Conservation (phyloP, 2,113 vertebrate genomes). For the Synchiropus splendidus region DNA sequence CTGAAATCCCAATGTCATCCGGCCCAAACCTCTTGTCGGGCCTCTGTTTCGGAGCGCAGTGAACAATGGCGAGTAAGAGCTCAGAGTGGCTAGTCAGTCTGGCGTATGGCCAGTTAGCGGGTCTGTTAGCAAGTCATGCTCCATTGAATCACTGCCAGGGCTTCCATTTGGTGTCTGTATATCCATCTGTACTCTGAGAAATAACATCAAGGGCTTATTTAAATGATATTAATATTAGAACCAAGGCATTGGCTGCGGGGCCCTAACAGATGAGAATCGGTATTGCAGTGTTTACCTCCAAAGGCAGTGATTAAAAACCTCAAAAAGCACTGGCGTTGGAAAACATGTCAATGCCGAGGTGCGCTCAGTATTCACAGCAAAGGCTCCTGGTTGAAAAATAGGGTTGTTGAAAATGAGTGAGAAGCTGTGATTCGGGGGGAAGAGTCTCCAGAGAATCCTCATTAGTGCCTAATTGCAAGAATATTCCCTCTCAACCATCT, state of each 20-base stretch:
- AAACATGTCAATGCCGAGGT: conserved; percentile 1
- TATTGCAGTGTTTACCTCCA: conserved; percentile 13
- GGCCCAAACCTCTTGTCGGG: conserved; percentile 5
- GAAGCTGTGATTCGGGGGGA: conserved; percentile 3
- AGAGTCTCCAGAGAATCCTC: conserved; percentile 6
- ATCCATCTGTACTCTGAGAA: conserved; percentile 24
- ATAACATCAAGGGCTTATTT: conserved; percentile 22
- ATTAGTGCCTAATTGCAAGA: conserved; percentile 1
- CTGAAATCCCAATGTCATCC: conserved; percentile 1
- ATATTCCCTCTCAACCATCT: conserved; percentile 4
- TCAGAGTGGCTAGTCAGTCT: conserved; percentile 19
- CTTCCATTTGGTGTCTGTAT: conserved; percentile 35
- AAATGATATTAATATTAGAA: conserved; percentile 17
- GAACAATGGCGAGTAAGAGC: conserved; percentile 20
- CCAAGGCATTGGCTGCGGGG: conserved; percentile 1
- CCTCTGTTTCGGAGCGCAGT: conserved; percentile 10
- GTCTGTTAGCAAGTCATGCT: conserved; percentile 16
- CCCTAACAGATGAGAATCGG: conserved; percentile 8
- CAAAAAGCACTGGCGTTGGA: conserved; percentile 1
- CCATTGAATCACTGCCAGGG: conserved; percentile 32
- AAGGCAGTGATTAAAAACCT: conserved; percentile 11
- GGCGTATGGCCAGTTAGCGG: conserved; percentile 17
- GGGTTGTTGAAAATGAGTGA: not conserved
- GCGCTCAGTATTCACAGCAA: not conserved
- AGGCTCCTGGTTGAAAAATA: not conserved